These are phyloP conservation scores for Platorchestia sp. DNA, from an alignment of 1,140 invertebrate genomes.

Conservation along the genomic window DNA sequence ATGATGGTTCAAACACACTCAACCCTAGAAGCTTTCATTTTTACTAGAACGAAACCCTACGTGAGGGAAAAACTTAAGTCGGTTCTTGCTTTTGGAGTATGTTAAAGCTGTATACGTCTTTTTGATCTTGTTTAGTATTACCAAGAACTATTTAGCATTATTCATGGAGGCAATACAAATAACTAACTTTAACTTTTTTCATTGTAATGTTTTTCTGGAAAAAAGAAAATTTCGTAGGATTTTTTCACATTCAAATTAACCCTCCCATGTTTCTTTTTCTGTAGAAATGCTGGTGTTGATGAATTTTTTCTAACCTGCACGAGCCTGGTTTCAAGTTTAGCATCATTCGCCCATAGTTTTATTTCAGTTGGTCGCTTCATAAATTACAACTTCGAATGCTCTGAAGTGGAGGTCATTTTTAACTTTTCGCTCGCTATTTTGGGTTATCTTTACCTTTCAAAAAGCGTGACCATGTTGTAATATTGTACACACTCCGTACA, in stretches of 20 bases:
- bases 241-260: not conserved
- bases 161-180: too few species aligned
- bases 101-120: too few species aligned
- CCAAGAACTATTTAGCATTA: not conserved
- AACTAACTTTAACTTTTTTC: too few species aligned
- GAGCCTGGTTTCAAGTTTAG: not conserved
- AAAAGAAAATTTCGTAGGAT: too few species aligned
- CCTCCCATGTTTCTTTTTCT: not conserved
- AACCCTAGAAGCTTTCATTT: not conserved
- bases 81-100: too few species aligned
- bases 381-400: not conserved
- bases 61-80: too few species aligned
- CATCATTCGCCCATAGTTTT: not conserved
- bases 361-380: not conserved
- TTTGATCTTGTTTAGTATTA: not conserved
- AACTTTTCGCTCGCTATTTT: not conserved
- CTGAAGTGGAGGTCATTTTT: not conserved
- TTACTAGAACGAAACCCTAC: too few species aligned
- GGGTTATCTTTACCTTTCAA: not conserved
- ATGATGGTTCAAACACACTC: too few species aligned
- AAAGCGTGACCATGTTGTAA: not conserved
- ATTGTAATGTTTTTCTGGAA: too few species aligned
- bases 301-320: not conserved
- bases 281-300: too few species aligned
- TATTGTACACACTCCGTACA: too few species aligned